These are phyloP conservation scores for Prunella strophiata DNA, from an alignment of 2,797 vertebrate genomes.

Conservation along the genomic window DNA sequence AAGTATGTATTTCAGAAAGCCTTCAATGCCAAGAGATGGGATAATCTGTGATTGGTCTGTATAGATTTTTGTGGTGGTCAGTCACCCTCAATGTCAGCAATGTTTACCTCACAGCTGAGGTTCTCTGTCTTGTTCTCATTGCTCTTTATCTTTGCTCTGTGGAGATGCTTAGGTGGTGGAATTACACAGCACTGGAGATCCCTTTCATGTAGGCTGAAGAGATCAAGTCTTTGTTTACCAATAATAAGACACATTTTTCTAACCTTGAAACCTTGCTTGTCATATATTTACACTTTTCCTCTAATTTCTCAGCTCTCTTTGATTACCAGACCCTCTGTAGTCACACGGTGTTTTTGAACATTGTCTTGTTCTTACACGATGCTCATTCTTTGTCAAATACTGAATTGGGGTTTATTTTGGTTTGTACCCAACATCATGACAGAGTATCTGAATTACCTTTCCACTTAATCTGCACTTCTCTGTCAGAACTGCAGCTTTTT, in stretches of 20 bases:
- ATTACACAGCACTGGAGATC: background rate
- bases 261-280: background rate
- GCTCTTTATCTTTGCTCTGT: background rate
- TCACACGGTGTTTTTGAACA: too few relatives aligned
- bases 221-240: background rate
- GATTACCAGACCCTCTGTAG: background rate
- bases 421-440: background rate
- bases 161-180: background rate
- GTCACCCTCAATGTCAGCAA: background rate
- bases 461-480: background rate
- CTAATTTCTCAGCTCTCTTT: background rate
- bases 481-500: background rate
- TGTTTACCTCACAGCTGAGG: fast-evolving
- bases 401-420: background rate
- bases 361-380: background rate
- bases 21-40: background rate
- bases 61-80: background rate
- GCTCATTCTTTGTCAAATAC: background rate
- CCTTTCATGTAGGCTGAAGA: background rate
- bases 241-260: background rate
- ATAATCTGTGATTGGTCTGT: background rate
- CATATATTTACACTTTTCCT: background rate
- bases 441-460: background rate
- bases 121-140: background rate
- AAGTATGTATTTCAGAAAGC: background rate